Evolutionary conservation across 2,113 vertebrate genomes (phyloP).

Genomic region (Hepsetus odoe): DNA sequence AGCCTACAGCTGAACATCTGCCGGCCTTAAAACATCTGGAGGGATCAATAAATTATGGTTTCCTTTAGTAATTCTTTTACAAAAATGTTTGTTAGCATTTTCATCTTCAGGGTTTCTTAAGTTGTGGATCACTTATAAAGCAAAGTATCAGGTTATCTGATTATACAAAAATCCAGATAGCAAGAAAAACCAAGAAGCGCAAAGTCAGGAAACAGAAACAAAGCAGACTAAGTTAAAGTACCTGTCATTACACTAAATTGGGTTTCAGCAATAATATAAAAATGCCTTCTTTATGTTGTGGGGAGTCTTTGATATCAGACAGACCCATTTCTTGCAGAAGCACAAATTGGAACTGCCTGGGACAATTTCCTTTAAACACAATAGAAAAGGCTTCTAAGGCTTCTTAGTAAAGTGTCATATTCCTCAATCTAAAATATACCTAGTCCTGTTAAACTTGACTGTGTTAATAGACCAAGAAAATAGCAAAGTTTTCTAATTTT

Average conservation of each 20-base stretch:
- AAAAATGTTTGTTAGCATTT: constrained; percentile 45
- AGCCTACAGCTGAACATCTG: constrained; percentile 42
- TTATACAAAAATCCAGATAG: background rate
- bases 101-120: constrained; percentile 32
- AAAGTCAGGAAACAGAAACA: background rate
- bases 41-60: constrained; percentile 38
- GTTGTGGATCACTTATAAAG: constrained; percentile 33
- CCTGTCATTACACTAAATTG: background rate
- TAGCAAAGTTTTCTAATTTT: constrained; percentile 1
- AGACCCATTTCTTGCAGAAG: background rate
- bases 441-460: background rate
- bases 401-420: background rate
- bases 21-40: constrained; percentile 51
- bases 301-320: background rate
- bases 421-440: background rate
- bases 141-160: background rate
- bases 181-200: background rate
- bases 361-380: background rate
- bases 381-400: background rate
- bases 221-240: background rate
- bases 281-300: background rate
- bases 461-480: constrained; percentile 29
- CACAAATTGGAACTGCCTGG: background rate
- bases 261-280: background rate
- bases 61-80: constrained; percentile 38